Evolutionary conservation across 2,888 invertebrate genomes (phyloP).

Genomic region (Cosmopolites sordidus): DNA sequence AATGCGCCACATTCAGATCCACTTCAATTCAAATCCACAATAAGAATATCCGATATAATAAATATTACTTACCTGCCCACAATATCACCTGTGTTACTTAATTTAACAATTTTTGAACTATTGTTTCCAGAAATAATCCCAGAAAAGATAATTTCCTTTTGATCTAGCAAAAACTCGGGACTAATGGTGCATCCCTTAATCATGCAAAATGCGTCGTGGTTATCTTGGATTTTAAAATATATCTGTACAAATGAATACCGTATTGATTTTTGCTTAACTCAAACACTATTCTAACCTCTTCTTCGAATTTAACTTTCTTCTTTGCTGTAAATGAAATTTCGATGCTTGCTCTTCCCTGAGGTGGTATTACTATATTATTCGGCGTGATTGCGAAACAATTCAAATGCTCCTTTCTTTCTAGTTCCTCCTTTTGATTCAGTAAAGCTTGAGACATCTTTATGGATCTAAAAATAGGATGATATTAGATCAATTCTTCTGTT

Average conservation of each 20-base stretch:
- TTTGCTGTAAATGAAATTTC: conserved; percentile 44
- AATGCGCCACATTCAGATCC: too few species aligned
- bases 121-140: conserved; percentile 50
- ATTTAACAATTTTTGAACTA: conserved; percentile 46
- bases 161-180: conserved; percentile 51
- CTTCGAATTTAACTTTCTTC: conserved; percentile 41
- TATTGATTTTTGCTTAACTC: neutral
- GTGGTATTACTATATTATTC: conserved; percentile 36
- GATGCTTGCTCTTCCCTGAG: conserved; percentile 42
- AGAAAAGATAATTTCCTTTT: conserved; percentile 52
- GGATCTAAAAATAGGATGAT: too few species aligned
- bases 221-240: conserved; percentile 50
- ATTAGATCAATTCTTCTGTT: too few species aligned
- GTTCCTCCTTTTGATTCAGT: conserved; percentile 10
- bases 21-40: too few species aligned
- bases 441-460: neutral
- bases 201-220: conserved; percentile 51
- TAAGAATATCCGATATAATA: too few species aligned
- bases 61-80: conserved; percentile 48
- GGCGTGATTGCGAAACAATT: conserved; percentile 38
- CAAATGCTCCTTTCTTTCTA: conserved; percentile 10
- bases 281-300: conserved; percentile 35
- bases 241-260: conserved; percentile 42
- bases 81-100: conserved; percentile 56
- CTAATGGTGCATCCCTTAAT: conserved; percentile 53